Conservation (phyloP, 2,113 vertebrate species). For the Rhinopomastus cyanomelas region DNA sequence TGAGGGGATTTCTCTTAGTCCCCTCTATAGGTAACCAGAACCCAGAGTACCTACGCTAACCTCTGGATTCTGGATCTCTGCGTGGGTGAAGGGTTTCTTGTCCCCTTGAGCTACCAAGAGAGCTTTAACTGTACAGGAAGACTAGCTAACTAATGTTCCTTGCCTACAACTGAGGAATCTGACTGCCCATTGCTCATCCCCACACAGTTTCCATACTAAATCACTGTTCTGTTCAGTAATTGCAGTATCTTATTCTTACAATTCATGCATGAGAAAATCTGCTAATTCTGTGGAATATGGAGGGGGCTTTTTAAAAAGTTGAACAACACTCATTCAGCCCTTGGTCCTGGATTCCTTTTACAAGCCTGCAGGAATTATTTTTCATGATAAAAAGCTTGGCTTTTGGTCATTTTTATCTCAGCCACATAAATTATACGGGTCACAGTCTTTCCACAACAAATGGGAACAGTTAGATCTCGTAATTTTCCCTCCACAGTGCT, state of each 20-base stretch:
- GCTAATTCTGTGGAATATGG: not conserved
- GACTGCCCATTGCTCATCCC: not conserved
- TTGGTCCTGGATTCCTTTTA: not conserved
- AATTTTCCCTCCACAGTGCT: not conserved
- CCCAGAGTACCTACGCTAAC: not conserved
- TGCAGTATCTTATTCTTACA: not conserved
- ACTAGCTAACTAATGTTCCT: not conserved
- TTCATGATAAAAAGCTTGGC: not conserved
- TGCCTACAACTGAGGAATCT: not conserved
- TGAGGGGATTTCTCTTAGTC: not conserved
- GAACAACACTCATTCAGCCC: not conserved
- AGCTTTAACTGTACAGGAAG: not conserved
- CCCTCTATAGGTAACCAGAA: not conserved
- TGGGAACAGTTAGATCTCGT: not conserved
- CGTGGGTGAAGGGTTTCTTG: not conserved
- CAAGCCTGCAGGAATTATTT: not conserved
- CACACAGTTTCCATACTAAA: not conserved
- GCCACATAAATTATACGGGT: not conserved
- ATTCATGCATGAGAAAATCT: not conserved
- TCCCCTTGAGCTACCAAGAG: not conserved
- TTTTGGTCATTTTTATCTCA: not conserved
- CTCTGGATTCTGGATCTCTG: not conserved
- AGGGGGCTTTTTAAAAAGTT: not conserved
- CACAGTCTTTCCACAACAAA: not conserved
- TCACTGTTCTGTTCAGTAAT: not conserved